Evolutionary conservation across 2,888 invertebrate species (phyloP).

Genomic region (Lasioglossum malachurum): DNA sequence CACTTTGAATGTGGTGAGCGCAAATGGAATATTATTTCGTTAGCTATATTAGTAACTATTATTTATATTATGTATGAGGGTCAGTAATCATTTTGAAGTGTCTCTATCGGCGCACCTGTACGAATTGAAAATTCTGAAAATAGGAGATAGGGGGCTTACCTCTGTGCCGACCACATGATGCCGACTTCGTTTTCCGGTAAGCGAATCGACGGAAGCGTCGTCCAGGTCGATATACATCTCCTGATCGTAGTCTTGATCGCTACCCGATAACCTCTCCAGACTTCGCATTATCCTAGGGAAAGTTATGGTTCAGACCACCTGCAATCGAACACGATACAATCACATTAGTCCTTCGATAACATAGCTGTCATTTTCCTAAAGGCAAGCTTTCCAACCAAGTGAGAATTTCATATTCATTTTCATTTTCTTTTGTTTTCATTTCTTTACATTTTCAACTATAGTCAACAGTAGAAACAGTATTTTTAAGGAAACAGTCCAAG

Average conservation of each 20-base stretch:
- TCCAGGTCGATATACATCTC: slow-evolving; percentile 85
- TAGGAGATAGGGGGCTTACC: slow-evolving; percentile 63
- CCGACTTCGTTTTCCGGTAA: slow-evolving; percentile 84
- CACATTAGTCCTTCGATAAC: slow-evolving; percentile 39
- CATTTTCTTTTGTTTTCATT: no score
- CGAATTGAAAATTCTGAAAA: no score
- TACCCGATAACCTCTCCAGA: slow-evolving; percentile 83
- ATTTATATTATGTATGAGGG: no score
- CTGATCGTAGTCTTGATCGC: slow-evolving; percentile 84
- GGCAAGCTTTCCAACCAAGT: not conserved
- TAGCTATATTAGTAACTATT: no score
- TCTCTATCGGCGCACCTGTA: no score
- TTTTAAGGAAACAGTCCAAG: not conserved
- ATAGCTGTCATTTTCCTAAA: not conserved
- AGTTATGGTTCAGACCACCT: slow-evolving; percentile 61
- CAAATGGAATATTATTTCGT: no score
- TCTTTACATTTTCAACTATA: not conserved
- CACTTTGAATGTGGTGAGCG: no score
- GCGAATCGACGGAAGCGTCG: slow-evolving; percentile 84
- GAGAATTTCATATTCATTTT: no score
- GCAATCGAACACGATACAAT: slow-evolving; percentile 43
- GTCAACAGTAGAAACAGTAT: not conserved
- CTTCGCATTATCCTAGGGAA: slow-evolving; percentile 82
- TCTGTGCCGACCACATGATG: slow-evolving; percentile 82
- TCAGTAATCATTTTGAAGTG: no score